These are phyloP conservation scores for Dione vanillae DNA, from an alignment of 2,888 invertebrate genomes.

Conservation along the genomic window DNA sequence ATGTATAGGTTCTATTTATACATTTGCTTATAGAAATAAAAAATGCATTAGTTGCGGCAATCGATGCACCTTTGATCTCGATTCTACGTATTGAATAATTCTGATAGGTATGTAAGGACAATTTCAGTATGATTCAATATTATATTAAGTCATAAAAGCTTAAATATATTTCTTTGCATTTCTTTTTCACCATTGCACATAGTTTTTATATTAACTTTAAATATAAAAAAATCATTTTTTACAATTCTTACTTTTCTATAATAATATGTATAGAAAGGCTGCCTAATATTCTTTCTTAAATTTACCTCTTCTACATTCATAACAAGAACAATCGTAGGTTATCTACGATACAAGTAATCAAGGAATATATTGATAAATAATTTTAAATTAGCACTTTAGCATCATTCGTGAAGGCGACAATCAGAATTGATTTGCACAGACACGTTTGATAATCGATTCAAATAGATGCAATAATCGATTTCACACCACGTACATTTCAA, in stretches of 20 bases:
- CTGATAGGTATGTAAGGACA: too few species aligned
- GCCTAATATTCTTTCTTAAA: too few species aligned
- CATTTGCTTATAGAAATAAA: constrained; percentile 27
- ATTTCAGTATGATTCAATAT: too few species aligned
- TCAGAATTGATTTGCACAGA: constrained; percentile 80
- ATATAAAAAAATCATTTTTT: too few species aligned
- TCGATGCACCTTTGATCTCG: constrained; percentile 21
- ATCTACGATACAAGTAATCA: not conserved
- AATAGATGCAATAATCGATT: constrained; percentile 45
- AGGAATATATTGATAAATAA: constrained; percentile 18
- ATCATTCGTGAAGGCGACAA: constrained; percentile 73
- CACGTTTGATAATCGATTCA: constrained; percentile 77
- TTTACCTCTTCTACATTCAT: too few species aligned
- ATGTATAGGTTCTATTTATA: constrained; percentile 16
- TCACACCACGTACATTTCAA: constrained; percentile 48
- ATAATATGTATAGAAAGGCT: too few species aligned
- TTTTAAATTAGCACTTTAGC: constrained; percentile 15
- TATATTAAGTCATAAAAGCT: too few species aligned
- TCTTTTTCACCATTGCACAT: too few species aligned
- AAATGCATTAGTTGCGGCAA: constrained; percentile 23
- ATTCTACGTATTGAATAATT: not conserved
- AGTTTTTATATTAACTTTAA: too few species aligned
- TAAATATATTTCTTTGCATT: too few species aligned
- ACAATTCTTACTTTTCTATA: too few species aligned
- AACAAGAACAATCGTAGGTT: too few species aligned